Evolutionary conservation across 1,140 invertebrate species (phyloP).

Genomic region (Lepidotrigona ventralis): DNA sequence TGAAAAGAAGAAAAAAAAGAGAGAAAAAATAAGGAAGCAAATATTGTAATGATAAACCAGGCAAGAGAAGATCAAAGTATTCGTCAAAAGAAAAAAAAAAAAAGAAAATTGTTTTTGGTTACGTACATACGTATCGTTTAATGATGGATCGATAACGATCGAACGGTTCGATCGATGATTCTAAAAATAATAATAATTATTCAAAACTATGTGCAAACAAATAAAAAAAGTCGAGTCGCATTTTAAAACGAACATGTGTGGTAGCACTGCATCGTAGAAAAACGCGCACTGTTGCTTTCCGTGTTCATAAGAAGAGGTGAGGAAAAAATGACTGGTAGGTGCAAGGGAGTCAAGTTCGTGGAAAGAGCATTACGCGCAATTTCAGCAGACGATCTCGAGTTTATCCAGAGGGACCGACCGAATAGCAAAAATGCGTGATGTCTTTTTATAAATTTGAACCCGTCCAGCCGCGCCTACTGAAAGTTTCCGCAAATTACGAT

Average conservation of each 20-base stretch:
- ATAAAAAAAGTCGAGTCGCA: slow-evolving; percentile 5
- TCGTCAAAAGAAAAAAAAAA: neutral
- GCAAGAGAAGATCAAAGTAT: no score
- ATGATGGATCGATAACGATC: neutral
- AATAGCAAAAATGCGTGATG: neutral
- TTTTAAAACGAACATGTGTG: slow-evolving; percentile 17
- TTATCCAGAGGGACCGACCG: neutral
- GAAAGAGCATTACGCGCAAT: slow-evolving; percentile 14
- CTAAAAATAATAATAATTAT: neutral
- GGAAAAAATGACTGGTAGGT: slow-evolving; percentile 14
- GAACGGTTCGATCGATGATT: slow-evolving; percentile 18
- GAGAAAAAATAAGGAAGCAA: neutral
- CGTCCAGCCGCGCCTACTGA: slow-evolving; percentile 10
- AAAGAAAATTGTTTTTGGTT: neutral
- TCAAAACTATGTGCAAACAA: neutral
- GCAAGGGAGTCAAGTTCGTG: neutral
- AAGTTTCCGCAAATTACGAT: neutral
- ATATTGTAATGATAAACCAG: neutral
- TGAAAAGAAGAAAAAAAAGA: neutral
- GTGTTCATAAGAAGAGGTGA: slow-evolving; percentile 45
- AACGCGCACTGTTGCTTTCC: slow-evolving; percentile 59
- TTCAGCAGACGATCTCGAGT: neutral
- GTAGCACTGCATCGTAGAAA: slow-evolving; percentile 35
- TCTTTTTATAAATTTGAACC: slow-evolving; percentile 14
- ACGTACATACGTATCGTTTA: neutral